Conservation (phyloP, 2,113 vertebrate genomes). For the Megaceryle torquata region DNA sequence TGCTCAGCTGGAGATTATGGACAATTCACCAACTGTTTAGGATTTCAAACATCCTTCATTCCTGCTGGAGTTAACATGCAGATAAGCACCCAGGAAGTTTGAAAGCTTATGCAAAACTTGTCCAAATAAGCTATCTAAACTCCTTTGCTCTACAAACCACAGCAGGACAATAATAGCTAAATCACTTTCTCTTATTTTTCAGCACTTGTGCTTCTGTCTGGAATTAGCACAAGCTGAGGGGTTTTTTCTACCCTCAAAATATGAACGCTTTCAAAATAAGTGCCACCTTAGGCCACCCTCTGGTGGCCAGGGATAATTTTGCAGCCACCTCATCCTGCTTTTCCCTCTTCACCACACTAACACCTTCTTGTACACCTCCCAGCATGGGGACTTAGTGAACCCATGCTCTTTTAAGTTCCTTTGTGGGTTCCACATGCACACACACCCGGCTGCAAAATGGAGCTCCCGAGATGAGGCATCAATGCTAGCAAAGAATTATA, state of each 20-base stretch:
- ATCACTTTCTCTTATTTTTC: neutral
- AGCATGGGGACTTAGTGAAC: accelerated
- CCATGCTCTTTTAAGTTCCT: neutral
- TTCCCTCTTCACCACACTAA: neutral
- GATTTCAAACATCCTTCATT: neutral
- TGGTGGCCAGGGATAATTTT: constrained; percentile 42
- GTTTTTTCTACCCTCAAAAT: neutral
- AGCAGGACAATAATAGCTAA: neutral
- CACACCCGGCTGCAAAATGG: neutral
- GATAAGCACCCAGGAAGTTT: constrained; percentile 4
- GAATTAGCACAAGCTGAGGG: neutral
- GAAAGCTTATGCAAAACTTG: constrained; percentile 6
- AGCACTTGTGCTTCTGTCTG: neutral
- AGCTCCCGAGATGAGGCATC: neutral
- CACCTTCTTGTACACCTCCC: too few relatives aligned
- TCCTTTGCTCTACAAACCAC: constrained; percentile 4
- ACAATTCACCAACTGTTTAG: neutral
- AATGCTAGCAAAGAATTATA: accelerated
- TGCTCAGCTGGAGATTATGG: constrained; percentile 22
- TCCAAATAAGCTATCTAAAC: neutral
- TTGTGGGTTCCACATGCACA: neutral
- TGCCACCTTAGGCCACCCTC: constrained; percentile 34
- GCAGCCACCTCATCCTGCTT: neutral
- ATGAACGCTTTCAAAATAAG: accelerated
- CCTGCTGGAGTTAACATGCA: neutral